A percentile compares a stretch with the other conserved stretches of the same genome.
Conservation (phyloP, 2,888 invertebrate genomes). For the Acrobasis repandana region DNA sequence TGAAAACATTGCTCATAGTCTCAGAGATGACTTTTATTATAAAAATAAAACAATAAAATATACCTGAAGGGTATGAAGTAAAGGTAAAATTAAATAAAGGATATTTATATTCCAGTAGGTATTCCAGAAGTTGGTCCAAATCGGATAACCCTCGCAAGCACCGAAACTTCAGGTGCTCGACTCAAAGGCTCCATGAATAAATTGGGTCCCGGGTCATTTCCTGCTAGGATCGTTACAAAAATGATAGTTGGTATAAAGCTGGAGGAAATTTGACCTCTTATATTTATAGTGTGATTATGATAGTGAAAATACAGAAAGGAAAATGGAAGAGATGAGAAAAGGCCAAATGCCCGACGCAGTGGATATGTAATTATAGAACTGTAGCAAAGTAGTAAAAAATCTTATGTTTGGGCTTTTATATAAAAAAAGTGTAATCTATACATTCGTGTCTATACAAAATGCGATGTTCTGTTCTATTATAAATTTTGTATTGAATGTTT, state of each 20-base stretch:
- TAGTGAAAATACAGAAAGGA: not conserved
- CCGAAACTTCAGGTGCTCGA: constrained; percentile 17
- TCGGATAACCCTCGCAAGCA: not conserved
- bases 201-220: constrained; percentile 5
- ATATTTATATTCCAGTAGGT: not conserved
- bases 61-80: too few relatives aligned
- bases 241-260: not conserved
- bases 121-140: not conserved
- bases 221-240: not conserved
- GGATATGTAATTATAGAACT: too few relatives aligned
- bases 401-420: too few relatives aligned
- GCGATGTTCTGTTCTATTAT: too few relatives aligned
- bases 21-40: too few relatives aligned
- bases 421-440: too few relatives aligned
- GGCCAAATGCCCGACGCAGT: too few relatives aligned
- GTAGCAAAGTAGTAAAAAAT: too few relatives aligned
- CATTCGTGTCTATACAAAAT: too few relatives aligned
- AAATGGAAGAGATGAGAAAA: not conserved
- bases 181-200: constrained; percentile 20
- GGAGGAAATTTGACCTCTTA: not conserved
- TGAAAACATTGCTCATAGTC: too few relatives aligned
- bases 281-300: not conserved
- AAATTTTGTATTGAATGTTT: too few relatives aligned
- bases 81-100: not conserved
- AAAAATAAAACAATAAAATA: too few relatives aligned